phyloP scores from a whole-genome alignment of 2,113 vertebrate genomes.

The Drymodes brunneopygia region DNA sequence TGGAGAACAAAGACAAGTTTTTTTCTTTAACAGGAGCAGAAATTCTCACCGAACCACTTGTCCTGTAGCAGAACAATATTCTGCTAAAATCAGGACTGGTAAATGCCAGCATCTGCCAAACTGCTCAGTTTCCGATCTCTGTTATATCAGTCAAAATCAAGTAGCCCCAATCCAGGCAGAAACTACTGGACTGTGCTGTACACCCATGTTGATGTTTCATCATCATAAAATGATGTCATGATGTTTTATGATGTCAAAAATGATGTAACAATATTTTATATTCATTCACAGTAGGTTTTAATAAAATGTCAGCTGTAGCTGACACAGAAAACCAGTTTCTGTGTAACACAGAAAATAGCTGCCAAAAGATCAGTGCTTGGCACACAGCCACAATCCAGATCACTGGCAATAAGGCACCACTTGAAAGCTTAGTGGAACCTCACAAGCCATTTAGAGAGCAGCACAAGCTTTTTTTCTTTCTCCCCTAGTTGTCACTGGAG shows the following conservation, averaged over 20 bases:
- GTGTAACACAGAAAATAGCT: neutral
- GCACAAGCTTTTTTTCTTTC: neutral
- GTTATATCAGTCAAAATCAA: neutral
- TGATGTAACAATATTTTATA: neutral
- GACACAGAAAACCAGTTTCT: neutral
- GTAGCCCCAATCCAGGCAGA: neutral
- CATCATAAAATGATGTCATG: neutral
- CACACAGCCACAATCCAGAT: neutral
- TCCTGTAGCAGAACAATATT: neutral
- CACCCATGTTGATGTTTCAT: neutral
- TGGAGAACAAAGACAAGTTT: neutral
- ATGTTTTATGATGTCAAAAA: neutral
- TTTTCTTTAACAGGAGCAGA: neutral
- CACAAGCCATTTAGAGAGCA: neutral
- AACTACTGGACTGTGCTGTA: neutral
- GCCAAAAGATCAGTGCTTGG: neutral
- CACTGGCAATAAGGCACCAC: neutral
- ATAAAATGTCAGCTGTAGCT: neutral
- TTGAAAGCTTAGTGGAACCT: neutral
- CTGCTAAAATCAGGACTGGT: neutral
- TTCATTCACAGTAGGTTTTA: neutral
- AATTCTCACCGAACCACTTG: neutral
- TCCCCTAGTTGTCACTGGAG: neutral
- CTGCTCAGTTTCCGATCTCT: neutral
- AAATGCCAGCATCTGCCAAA: neutral